Conservation (phyloP, 2,113 vertebrate species). For the Passer montanus region DNA sequence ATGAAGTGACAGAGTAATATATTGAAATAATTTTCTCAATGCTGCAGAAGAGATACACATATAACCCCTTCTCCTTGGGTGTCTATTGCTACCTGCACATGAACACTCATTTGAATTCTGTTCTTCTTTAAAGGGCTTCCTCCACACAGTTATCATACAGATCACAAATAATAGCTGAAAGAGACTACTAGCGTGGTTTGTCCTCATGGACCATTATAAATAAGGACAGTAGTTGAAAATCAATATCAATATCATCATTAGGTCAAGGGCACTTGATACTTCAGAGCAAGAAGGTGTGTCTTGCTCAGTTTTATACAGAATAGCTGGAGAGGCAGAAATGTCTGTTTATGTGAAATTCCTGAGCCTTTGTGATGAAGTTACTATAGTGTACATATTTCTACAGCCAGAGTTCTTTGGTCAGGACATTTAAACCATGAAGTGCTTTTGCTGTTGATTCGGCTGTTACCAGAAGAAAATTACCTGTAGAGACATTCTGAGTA, state of each 20-base stretch:
- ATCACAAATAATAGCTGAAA: slow-evolving; percentile 51
- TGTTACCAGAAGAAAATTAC: slow-evolving; percentile 72
- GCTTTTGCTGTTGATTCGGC: slow-evolving; percentile 64
- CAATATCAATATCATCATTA: slow-evolving; percentile 40
- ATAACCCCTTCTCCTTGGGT: neutral
- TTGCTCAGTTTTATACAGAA: slow-evolving; percentile 16
- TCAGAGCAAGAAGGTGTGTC: neutral
- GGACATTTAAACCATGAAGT: slow-evolving; percentile 62
- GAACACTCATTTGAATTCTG: neutral
- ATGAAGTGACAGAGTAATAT: neutral
- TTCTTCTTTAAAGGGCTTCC: slow-evolving; percentile 33
- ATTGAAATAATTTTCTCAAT: neutral
- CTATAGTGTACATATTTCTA: slow-evolving; percentile 45
- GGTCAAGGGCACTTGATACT: slow-evolving; percentile 54
- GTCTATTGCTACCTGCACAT: neutral
- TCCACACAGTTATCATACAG: neutral
- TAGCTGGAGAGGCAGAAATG: neutral
- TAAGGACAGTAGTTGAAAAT: slow-evolving; percentile 59
- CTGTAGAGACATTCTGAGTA: slow-evolving; percentile 69
- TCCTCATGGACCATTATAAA: slow-evolving; percentile 16
- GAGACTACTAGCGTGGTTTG: neutral
- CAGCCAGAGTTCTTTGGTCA: slow-evolving; percentile 43
- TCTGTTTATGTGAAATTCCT: slow-evolving; percentile 52
- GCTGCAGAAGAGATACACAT: neutral
- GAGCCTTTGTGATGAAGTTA: slow-evolving; percentile 23